Conservation (phyloP, 2,797 vertebrate species). For the Steatocranus sp. region DNA sequence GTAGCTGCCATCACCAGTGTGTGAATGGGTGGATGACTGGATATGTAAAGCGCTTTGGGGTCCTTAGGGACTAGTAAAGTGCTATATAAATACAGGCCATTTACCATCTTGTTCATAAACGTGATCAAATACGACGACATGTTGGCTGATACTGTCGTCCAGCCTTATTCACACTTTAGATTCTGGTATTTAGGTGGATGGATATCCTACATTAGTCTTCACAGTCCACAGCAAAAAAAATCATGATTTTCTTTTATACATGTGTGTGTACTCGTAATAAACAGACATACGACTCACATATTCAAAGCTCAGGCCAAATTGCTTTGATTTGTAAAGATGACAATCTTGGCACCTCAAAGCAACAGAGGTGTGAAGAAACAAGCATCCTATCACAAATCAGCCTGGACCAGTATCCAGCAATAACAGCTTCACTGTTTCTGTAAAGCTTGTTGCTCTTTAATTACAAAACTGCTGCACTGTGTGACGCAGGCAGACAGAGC, state of each 20-base stretch:
- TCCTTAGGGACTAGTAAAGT: too few relatives aligned
- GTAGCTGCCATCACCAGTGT: too few relatives aligned
- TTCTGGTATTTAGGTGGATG: fast-evolving
- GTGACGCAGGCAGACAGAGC: not conserved
- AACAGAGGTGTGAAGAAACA: not conserved
- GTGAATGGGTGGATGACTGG: too few relatives aligned
- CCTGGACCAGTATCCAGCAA: not conserved
- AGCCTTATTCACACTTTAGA: not conserved
- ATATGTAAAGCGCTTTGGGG: too few relatives aligned
- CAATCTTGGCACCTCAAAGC: fast-evolving
- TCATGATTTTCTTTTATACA: not conserved
- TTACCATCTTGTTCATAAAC: fast-evolving
- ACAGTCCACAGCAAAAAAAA: not conserved
- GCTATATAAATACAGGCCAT: too few relatives aligned
- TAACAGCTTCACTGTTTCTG: fast-evolving
- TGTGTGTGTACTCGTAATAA: not conserved
- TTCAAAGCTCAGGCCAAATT: not conserved
- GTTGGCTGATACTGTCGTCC: not conserved
- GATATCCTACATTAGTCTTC: not conserved
- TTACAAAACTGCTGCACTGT: not conserved
- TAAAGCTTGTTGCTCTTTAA: not conserved
- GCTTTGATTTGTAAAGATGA: not conserved
- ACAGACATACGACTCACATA: not conserved
- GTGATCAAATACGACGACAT: not conserved
- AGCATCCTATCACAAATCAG: not conserved